A percentile compares a stretch with the other conserved stretches of the same genome.
Evolutionary conservation across 2,888 invertebrate genomes (phyloP).

Genomic region (Tenthredo mesomela): DNA sequence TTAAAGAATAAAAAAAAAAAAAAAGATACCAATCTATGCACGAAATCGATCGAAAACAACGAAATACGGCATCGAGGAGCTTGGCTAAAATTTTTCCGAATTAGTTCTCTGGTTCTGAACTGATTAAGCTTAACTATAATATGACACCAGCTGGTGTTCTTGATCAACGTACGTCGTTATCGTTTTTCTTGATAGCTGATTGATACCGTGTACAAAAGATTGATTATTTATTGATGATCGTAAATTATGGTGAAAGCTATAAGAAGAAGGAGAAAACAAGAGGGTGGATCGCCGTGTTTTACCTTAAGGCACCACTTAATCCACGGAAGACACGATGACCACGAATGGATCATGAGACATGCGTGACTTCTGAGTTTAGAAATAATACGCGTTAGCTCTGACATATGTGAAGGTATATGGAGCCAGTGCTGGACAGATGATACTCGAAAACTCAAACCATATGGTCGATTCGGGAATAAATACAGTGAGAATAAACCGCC

Average conservation of each 20-base stretch:
- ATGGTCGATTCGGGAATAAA: slow-evolving; percentile 9
- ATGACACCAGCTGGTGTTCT: not conserved
- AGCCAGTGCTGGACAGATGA: not conserved
- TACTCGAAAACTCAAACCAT: not conserved
- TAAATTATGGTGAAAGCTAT: slow-evolving; percentile 25
- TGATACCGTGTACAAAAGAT: slow-evolving; percentile 24
- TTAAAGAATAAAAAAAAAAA: too few species aligned
- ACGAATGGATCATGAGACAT: slow-evolving; percentile 30
- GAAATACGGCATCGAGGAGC: not conserved
- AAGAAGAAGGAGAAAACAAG: not conserved
- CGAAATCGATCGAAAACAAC: not conserved
- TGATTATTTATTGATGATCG: slow-evolving; percentile 48
- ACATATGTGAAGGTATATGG: slow-evolving; percentile 2
- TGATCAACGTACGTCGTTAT: not conserved
- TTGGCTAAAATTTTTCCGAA: not conserved
- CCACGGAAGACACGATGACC: slow-evolving; percentile 24
- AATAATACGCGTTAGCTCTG: slow-evolving; percentile 9
- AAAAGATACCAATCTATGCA: too few species aligned
- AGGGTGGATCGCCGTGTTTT: slow-evolving; percentile 6
- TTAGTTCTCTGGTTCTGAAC: not conserved
- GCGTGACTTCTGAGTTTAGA: slow-evolving; percentile 50
- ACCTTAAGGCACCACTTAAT: slow-evolving; percentile 17
- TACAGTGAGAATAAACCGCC: not conserved
- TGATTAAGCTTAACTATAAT: not conserved
- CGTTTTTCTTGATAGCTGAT: not conserved